Conservation (phyloP, 2,888 invertebrate species). For the Alsophila aescularia region DNA sequence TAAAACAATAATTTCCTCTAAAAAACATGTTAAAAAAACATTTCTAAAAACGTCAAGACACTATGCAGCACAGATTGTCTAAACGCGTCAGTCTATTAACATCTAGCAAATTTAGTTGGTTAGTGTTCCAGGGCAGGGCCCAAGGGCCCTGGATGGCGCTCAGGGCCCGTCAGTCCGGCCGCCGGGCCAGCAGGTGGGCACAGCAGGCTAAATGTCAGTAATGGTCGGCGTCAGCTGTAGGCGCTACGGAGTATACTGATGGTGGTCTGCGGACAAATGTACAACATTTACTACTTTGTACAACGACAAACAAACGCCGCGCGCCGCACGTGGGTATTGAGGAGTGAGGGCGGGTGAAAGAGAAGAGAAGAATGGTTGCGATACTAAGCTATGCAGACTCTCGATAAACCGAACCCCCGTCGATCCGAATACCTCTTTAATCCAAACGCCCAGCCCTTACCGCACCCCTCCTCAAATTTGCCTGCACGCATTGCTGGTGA, state of each 20-base stretch:
- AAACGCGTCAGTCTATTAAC: slow-evolving; percentile 34
- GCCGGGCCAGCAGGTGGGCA: slow-evolving; percentile 57
- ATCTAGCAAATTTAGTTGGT: slow-evolving; percentile 30
- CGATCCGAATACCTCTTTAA: too few species aligned
- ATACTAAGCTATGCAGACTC: too few species aligned
- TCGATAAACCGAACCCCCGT: too few species aligned
- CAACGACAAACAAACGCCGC: not conserved
- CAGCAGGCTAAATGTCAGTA: slow-evolving; percentile 72
- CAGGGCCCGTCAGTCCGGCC: slow-evolving; percentile 34
- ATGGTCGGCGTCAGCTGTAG: slow-evolving; percentile 68
- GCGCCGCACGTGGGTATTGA: too few species aligned
- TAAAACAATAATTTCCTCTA: slow-evolving; percentile 16
- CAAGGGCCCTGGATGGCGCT: not conserved
- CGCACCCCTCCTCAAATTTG: too few species aligned
- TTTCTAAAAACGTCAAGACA: slow-evolving; percentile 31
- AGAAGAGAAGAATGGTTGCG: too few species aligned
- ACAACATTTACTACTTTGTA: not conserved
- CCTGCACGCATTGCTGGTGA: too few species aligned
- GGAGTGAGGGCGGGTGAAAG: too few species aligned
- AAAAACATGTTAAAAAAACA: slow-evolving; percentile 15
- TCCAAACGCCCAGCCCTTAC: too few species aligned
- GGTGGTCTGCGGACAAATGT: slow-evolving; percentile 62
- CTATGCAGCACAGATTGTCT: slow-evolving; percentile 31
- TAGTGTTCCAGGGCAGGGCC: not conserved
- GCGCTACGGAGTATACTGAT: slow-evolving; percentile 76